These are phyloP conservation scores for Rhagonycha fulva DNA, from an alignment of 2,888 invertebrate genomes.

Conservation along the genomic window DNA sequence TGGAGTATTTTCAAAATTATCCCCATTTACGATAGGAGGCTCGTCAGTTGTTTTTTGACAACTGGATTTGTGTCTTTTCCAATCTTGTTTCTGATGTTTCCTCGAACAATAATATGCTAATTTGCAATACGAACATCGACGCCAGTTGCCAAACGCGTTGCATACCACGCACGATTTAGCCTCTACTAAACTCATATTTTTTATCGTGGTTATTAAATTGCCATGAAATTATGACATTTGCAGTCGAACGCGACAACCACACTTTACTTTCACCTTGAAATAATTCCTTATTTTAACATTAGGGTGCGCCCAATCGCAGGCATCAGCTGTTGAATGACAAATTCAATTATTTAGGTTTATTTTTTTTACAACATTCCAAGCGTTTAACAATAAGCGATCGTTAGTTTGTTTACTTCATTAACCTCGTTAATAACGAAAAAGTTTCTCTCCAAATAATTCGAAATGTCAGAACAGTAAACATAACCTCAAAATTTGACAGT, in stretches of 20 bases:
- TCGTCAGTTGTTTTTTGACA: slow-evolving; percentile 54
- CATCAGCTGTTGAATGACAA: neutral
- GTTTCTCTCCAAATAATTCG: neutral
- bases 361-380: neutral
- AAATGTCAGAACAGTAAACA: neutral
- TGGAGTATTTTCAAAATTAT: slow-evolving; percentile 5
- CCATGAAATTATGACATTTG: slow-evolving; percentile 35
- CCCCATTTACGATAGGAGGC: slow-evolving; percentile 14
- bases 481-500: slow-evolving; percentile 7
- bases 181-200: slow-evolving; percentile 45
- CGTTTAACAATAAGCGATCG: neutral
- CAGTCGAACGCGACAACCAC: slow-evolving; percentile 34
- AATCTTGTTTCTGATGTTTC: slow-evolving; percentile 78
- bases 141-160: slow-evolving; percentile 62
- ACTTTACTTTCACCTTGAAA: slow-evolving; percentile 36
- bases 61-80: slow-evolving; percentile 73
- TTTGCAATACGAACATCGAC: slow-evolving; percentile 78
- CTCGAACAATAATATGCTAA: slow-evolving; percentile 76
- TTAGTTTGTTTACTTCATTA: neutral
- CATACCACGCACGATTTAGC: slow-evolving; percentile 62
- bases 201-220: slow-evolving; percentile 22
- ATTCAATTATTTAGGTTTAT: neutral
- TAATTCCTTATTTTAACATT: slow-evolving; percentile 22
- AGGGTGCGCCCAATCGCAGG: slow-evolving; percentile 31
- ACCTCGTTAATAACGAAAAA: neutral